Evolutionary conservation across 2,888 invertebrate genomes (phyloP).

Genomic region (Merodon equestris): DNA sequence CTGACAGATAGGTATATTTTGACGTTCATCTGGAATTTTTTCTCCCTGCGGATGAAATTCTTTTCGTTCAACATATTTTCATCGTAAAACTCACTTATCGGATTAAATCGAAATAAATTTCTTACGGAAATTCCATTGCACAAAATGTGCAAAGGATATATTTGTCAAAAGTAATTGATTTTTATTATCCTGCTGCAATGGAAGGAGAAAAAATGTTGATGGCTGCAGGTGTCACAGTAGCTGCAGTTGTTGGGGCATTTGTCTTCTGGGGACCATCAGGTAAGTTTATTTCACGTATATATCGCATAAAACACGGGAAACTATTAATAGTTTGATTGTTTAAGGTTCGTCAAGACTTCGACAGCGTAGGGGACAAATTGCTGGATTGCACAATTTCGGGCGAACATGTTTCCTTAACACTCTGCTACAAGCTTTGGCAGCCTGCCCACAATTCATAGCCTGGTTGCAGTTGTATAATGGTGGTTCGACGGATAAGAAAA

Average conservation of each 20-base stretch:
- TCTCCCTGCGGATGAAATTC: constrained; percentile 28
- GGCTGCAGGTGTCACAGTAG: constrained; percentile 88
- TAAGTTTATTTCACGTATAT: constrained; percentile 65
- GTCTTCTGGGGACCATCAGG: constrained; percentile 86
- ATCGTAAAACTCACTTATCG: constrained; percentile 19
- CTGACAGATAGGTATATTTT: constrained; percentile 57
- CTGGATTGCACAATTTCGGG: constrained; percentile 93
- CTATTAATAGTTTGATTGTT: constrained; percentile 38
- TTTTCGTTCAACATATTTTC: constrained; percentile 39
- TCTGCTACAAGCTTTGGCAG: constrained; percentile 92
- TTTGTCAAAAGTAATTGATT: constrained; percentile 26
- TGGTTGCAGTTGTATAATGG: constrained; percentile 87
- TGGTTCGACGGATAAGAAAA: constrained; percentile 83
- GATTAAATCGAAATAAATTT: constrained; percentile 2
- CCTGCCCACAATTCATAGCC: constrained; percentile 89
- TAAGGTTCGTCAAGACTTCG: constrained; percentile 80
- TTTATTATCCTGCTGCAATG: constrained; percentile 70
- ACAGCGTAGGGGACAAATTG: constrained; percentile 85
- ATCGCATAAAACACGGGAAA: background rate
- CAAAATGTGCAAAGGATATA: constrained; percentile 47
- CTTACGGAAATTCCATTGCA: constrained; percentile 14
- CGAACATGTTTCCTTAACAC: constrained; percentile 96
- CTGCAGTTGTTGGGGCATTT: constrained; percentile 90
- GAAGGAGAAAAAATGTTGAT: constrained; percentile 87
- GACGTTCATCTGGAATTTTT: constrained; percentile 52